Conservation (phyloP, 1,140 invertebrate genomes). For the Hormaphis cornu region DNA sequence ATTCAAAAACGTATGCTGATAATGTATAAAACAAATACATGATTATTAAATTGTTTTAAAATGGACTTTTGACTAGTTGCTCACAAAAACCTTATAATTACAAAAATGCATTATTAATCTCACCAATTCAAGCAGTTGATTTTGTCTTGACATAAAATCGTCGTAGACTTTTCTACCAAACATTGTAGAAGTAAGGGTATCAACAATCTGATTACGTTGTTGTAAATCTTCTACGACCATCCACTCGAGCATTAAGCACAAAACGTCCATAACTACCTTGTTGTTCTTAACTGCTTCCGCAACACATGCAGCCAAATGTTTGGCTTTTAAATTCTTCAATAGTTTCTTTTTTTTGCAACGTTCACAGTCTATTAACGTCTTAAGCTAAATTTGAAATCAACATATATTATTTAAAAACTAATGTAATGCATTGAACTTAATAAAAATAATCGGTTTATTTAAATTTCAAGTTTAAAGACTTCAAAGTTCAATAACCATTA, state of each 20-base stretch:
- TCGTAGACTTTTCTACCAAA: slow-evolving; percentile 46
- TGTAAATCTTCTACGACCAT: slow-evolving; percentile 57
- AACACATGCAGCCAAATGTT: slow-evolving; percentile 60
- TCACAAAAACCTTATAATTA: not conserved
- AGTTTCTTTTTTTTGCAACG: slow-evolving; percentile 69
- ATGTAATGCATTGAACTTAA: no score
- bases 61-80: no score
- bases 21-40: no score
- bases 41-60: no score
- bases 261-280: slow-evolving; percentile 55
- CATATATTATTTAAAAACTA: not conserved
- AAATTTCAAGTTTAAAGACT: no score
- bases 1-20: no score
- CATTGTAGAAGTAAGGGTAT: slow-evolving; percentile 66
- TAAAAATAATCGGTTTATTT: no score
- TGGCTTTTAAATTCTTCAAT: slow-evolving; percentile 58
- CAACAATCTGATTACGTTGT: slow-evolving; percentile 65
- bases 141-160: slow-evolving; percentile 26
- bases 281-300: slow-evolving; percentile 65
- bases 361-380: slow-evolving; percentile 55
- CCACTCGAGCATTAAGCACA: slow-evolving; percentile 76
- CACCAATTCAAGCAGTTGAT: slow-evolving; percentile 19
- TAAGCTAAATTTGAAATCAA: slow-evolving; percentile 50
- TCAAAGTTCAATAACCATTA: no score
- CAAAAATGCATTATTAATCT: not conserved